A percentile compares a stretch with the other conserved stretches of the same genome.
phyloP scores from a whole-genome alignment of 92 coral and sea anemone species.

The Palythoa grandis region DNA sequence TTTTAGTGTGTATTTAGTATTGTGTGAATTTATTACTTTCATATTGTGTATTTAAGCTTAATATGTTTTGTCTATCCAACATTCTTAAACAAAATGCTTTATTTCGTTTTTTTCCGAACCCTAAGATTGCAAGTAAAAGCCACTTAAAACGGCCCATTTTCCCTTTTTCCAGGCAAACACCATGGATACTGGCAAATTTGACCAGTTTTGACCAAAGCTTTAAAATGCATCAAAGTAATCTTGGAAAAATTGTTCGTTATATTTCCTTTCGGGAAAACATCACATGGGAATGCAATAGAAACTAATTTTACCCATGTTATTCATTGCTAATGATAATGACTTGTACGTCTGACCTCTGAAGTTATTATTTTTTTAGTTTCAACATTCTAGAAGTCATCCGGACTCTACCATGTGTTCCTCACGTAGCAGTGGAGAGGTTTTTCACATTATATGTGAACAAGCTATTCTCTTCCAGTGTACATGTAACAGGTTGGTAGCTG shows the following conservation, averaged over 20 bases:
- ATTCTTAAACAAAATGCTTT: no score
- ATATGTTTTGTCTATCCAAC: no score
- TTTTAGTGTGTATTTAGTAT: no score
- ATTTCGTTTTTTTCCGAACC: no score
- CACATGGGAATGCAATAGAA: background rate
- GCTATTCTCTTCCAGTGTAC: background rate
- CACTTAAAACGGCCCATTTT: no score
- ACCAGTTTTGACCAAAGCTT: background rate
- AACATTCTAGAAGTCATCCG: conserved; percentile 32
- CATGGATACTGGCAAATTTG: no score
- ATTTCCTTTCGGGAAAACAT: no score
- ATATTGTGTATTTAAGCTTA: no score
- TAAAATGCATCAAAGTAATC: background rate
- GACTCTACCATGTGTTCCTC: background rate
- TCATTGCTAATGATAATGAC: background rate
- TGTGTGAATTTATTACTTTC: no score
- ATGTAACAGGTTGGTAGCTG: conserved; percentile 11
- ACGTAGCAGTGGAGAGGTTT: conserved; percentile 17
- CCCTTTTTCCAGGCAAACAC: background rate
- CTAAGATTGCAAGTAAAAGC: background rate
- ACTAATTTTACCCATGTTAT: background rate
- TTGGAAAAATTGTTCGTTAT: no score
- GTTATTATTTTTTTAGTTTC: conserved; percentile 9
- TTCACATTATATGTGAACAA: conserved; percentile 22
- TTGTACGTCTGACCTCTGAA: background rate